These are phyloP conservation scores for Macroglossus sobrinus DNA, from an alignment of 2,113 vertebrate genomes.

Conservation along the genomic window DNA sequence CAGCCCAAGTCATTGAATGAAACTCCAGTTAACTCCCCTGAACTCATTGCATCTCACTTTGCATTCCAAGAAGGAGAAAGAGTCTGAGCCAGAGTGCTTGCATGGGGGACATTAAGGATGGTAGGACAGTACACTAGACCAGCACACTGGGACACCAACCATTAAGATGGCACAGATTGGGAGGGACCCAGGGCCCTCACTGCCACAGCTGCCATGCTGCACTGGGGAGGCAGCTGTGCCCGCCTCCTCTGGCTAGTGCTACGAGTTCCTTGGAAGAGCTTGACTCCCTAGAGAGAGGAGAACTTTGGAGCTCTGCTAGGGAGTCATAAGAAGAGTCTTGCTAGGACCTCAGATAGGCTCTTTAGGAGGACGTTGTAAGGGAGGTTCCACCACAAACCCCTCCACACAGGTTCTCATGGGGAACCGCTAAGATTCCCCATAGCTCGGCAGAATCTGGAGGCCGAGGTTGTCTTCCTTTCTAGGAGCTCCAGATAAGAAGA, in stretches of 20 bases:
- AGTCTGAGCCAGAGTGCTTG: background rate
- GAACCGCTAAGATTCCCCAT: background rate
- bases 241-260: background rate
- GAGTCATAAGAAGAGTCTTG: background rate
- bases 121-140: background rate
- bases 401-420: background rate
- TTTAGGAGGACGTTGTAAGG: background rate
- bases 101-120: fast-evolving
- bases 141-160: background rate
- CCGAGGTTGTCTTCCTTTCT: background rate
- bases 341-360: too few species aligned
- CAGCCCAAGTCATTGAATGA: background rate
- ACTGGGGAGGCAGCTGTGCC: background rate
- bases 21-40: background rate
- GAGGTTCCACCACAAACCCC: background rate
- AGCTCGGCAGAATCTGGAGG: background rate
- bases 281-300: background rate
- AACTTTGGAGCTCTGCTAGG: background rate
- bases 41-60: background rate
- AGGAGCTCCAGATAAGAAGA: background rate
- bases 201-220: background rate
- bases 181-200: background rate
- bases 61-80: background rate
- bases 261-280: background rate
- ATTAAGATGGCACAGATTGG: background rate